These are phyloP conservation scores for Saguinus midas DNA, from an alignment of 2,113 vertebrate genomes.

Conservation along the genomic window DNA sequence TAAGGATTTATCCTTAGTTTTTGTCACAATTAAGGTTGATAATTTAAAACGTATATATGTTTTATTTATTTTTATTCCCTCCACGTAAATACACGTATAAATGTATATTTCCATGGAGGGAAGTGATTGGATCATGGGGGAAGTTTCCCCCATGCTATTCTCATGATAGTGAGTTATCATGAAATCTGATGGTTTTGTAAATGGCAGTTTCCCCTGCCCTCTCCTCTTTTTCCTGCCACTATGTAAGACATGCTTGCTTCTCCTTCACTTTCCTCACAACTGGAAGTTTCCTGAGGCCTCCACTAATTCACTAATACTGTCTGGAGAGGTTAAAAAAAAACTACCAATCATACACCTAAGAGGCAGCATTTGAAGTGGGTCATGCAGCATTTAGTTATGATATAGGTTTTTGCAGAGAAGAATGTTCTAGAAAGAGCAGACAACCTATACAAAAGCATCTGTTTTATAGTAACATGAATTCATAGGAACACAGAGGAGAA, in stretches of 20 bases:
- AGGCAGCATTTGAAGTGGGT: not conserved
- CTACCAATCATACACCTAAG: not conserved
- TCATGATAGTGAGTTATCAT: too few relatives aligned
- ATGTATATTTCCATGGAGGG: too few relatives aligned
- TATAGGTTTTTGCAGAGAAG: not conserved
- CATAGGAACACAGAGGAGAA: not conserved
- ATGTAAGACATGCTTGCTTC: too few relatives aligned
- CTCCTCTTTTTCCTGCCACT: too few relatives aligned
- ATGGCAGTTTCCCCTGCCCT: too few relatives aligned
- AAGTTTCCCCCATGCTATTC: too few relatives aligned
- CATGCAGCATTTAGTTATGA: not conserved
- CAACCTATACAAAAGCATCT: not conserved
- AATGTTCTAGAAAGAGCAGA: not conserved
- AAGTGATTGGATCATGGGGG: too few relatives aligned
- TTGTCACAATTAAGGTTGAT: not conserved
- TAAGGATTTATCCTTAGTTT: not conserved
- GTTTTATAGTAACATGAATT: not conserved
- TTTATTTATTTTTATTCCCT: too few relatives aligned
- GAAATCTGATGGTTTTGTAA: too few relatives aligned
- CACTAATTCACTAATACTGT: not conserved
- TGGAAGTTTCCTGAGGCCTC: too few relatives aligned
- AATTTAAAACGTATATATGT: not conserved
- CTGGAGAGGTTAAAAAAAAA: not conserved
- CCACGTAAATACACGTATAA: too few relatives aligned
- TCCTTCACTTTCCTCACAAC: too few relatives aligned